These are phyloP conservation scores for Coccyzus lansbergi DNA, from an alignment of 2,797 vertebrate species.

Conservation along the genomic window DNA sequence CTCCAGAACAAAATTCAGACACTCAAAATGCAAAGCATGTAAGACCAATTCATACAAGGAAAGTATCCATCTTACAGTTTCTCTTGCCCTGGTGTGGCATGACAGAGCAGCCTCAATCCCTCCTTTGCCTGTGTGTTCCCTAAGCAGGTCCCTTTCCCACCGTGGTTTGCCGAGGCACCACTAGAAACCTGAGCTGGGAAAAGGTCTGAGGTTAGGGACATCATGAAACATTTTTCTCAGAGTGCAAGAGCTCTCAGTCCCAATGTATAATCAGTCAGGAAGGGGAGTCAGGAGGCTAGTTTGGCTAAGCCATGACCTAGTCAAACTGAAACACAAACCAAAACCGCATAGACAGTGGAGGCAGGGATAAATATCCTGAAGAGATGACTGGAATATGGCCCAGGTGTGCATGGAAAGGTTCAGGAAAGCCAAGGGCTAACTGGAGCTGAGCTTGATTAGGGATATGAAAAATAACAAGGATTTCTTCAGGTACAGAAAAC, in stretches of 20 bases:
- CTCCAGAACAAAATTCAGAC: neutral
- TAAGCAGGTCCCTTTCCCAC: neutral
- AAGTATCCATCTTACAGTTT: neutral
- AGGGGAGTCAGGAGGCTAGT: neutral
- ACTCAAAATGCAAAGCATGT: neutral
- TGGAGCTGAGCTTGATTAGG: neutral
- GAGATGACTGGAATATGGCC: neutral
- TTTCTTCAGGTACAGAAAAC: neutral
- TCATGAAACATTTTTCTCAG: neutral
- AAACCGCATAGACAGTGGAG: neutral
- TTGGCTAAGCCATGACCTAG: neutral
- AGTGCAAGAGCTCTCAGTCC: neutral
- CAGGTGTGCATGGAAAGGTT: too few relatives aligned
- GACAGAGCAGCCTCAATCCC: neutral
- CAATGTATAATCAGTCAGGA: too few relatives aligned
- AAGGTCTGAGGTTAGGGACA: neutral
- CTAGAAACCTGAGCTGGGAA: neutral
- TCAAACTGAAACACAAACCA: neutral
- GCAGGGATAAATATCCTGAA: neutral
- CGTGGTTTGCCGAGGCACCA: neutral
- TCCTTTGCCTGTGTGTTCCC: neutral
- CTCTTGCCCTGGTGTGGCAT: neutral
- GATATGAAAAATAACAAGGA: neutral
- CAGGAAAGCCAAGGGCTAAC: neutral
- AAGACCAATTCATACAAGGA: neutral